A percentile compares a stretch with the other conserved stretches of the same genome.
Evolutionary conservation across 2,797 vertebrate genomes (phyloP).

Genomic region (Pseudochaenichthys georgianus): DNA sequence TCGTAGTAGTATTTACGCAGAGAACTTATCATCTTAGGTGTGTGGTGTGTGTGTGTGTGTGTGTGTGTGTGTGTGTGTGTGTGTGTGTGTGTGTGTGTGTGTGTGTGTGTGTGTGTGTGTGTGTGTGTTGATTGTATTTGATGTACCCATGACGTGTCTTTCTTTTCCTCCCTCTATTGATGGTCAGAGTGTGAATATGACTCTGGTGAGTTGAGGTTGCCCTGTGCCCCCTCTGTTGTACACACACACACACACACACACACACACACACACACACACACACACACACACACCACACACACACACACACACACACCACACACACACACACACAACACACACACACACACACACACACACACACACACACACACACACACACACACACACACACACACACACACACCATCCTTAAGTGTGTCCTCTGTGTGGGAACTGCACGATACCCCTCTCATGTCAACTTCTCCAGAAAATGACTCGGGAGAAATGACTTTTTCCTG

Average conservation of each 20-base stretch:
- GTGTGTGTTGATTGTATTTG: conserved; percentile 71
- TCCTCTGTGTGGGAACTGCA: conserved; percentile 76
- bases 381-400: too few species aligned
- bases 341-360: conserved; percentile 29
- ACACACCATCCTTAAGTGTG: conserved; percentile 60
- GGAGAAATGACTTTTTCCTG: conserved; percentile 69
- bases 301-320: neutral
- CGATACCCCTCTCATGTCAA: conserved; percentile 69
- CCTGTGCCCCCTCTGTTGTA: conserved; percentile 67
- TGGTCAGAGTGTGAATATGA: conserved; percentile 87
- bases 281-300: too few species aligned
- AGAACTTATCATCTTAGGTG: conserved; percentile 46
- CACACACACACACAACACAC: conserved; percentile 10
- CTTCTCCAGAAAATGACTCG: conserved; percentile 53
- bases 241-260: conserved; percentile 26
- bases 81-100: too few species aligned
- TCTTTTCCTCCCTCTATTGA: conserved; percentile 83
- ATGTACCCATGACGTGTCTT: conserved; percentile 82
- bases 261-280: too few species aligned
- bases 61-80: conserved; percentile 23
- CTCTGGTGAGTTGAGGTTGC: conserved; percentile 84
- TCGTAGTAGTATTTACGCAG: neutral
- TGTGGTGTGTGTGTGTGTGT: conserved; percentile 41
- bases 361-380: conserved; percentile 13
- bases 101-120: too few species aligned